phyloP scores from a whole-genome alignment of 2,113 vertebrate genomes.

The Megaleporinus macrocephalus region DNA sequence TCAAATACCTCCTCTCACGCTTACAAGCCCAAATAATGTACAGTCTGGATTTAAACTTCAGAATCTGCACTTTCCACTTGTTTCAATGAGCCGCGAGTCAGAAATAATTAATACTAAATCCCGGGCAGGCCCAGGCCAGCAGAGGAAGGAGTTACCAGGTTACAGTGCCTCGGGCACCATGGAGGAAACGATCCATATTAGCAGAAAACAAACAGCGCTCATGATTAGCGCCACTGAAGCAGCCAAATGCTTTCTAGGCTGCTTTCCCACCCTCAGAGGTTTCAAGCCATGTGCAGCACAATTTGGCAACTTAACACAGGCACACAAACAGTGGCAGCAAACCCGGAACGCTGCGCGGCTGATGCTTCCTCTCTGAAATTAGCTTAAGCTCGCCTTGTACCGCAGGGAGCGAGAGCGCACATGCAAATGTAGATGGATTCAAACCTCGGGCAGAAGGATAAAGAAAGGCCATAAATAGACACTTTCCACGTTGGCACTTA shows the following conservation, averaged over 20 bases:
- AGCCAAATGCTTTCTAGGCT: neutral
- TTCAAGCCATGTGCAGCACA: neutral
- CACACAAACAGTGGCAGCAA: neutral
- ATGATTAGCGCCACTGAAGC: neutral
- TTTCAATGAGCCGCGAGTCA: neutral
- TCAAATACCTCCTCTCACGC: no score
- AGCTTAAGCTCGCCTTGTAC: neutral
- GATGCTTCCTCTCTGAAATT: neutral
- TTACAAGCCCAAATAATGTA: no score
- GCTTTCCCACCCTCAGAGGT: neutral
- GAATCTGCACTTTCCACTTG: neutral
- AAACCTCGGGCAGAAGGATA: slow-evolving; percentile 9
- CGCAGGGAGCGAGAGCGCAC: neutral
- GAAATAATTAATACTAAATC: slow-evolving; percentile 3
- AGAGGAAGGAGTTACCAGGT: neutral
- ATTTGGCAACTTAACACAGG: slow-evolving; percentile 4
- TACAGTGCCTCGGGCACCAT: neutral
- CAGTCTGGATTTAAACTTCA: neutral
- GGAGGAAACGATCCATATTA: neutral
- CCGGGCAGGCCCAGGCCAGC: neutral
- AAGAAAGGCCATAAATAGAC: neutral
- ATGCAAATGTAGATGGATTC: neutral
- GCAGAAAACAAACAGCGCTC: neutral
- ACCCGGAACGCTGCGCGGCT: neutral
- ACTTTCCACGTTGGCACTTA: neutral